These are phyloP conservation scores for Drosophila equinoxialis DNA, from an alignment of 1,140 invertebrate species.

Conservation along the genomic window DNA sequence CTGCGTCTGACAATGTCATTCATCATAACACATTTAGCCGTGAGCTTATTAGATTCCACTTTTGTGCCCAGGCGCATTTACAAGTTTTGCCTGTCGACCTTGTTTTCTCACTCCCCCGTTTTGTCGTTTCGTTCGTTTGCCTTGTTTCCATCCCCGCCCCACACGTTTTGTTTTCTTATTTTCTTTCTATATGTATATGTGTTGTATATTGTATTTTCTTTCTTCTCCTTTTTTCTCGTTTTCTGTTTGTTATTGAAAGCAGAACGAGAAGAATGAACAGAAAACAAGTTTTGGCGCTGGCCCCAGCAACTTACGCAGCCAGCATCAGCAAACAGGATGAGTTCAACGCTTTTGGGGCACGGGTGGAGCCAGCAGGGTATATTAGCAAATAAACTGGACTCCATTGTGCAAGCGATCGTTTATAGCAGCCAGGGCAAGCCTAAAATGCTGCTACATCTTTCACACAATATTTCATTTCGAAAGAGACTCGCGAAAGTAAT, in stretches of 20 bases:
- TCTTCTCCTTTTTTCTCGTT: constrained; percentile 7
- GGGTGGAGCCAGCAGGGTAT: constrained; percentile 3
- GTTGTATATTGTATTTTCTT: constrained; percentile 9
- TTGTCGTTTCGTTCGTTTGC: not conserved
- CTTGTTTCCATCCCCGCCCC: not conserved
- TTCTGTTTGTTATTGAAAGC: constrained; percentile 48
- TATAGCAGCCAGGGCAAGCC: too few relatives aligned
- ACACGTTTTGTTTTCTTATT: constrained; percentile 19
- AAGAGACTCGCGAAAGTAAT: too few relatives aligned
- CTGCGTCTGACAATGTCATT: constrained; percentile 78
- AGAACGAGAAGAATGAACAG: constrained; percentile 31
- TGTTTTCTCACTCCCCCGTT: constrained; percentile 41
- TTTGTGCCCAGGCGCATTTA: constrained; percentile 76
- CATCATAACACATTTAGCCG: constrained; percentile 81
- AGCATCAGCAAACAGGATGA: constrained; percentile 53
- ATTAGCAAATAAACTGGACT: not conserved
- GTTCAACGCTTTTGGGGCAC: constrained; percentile 4
- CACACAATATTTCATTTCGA: too few relatives aligned
- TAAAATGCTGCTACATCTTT: too few relatives aligned
- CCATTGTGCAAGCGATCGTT: too few relatives aligned
- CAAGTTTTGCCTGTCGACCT: constrained; percentile 61
- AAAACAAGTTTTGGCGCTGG: constrained; percentile 57
- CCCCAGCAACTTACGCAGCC: constrained; percentile 59
- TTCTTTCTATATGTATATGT: constrained; percentile 21
- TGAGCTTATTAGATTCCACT: constrained; percentile 81